Base-by-base conservation (phyloP, 2,888 invertebrate species). In the Hypolimnas misippus region DNA sequence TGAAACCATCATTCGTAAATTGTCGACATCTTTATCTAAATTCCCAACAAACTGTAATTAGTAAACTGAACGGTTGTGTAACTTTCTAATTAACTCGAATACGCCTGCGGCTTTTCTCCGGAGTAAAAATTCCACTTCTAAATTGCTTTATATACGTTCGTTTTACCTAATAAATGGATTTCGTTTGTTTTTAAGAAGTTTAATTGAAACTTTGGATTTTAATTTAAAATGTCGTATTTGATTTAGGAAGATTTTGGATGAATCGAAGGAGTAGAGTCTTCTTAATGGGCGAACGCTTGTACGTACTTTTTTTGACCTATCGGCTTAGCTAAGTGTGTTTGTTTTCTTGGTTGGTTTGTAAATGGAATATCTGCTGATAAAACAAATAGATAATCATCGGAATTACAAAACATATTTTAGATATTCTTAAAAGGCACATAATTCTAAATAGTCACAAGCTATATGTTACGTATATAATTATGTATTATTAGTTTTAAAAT, bases 71-170 rank as follows among this genome's bases (percentile, higher is more conserved):
- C 65, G 64, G 63, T 62, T 69, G 63, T 67, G 58, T 72, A 69
- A 71, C 70, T 71, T 70, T 63, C 68, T 69, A 71, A 71, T 72
- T 71, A 70, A 68, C 67, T 72, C 50, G 57, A 57, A 66, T 66
- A 66, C 62, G 66, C 63, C 62, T 62, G 65, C 63, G 68, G 69
- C 60, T 71, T 62, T 57, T 19, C 50, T 57, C 44, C 14, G 14
- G 16, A 52, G 50, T 51, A 55, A 21, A 19, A 46, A 52, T 61
- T 49, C 50, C 55, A 50, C 46, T 31, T 52, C 56, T 40, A 51
- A 56, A 60, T 60, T 55, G 31, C 16, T 42, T 57, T 62, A 44
- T 57, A 44, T 46, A 35, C 42, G 46, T 25, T 35, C 17, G 25
- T 53, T 59, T 59, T 59, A 51, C 33, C 40, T 59, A 59, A 59